phyloP scores from a whole-genome alignment of 2,113 vertebrate genomes.

The Nannobrachium achirus region DNA sequence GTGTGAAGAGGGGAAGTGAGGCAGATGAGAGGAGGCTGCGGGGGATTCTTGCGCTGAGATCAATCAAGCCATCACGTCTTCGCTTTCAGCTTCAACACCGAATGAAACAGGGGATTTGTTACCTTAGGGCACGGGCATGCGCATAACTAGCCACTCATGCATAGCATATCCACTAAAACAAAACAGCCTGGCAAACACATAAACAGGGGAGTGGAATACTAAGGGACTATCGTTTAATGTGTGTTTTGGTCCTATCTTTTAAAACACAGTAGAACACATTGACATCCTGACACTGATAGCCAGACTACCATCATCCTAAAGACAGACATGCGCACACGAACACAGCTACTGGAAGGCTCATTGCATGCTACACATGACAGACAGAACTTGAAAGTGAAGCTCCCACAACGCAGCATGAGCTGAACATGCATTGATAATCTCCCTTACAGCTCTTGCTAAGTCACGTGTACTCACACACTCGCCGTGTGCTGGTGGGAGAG shows the following conservation, averaged over 20 bases:
- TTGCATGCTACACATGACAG: not conserved
- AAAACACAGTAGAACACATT: no score
- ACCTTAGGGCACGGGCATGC: not conserved
- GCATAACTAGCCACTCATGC: not conserved
- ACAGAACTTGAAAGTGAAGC: not conserved
- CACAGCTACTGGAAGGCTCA: not conserved
- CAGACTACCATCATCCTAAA: conserved; percentile 26
- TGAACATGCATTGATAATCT: conserved; percentile 5
- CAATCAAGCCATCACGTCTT: conserved; percentile 26
- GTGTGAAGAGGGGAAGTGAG: conserved; percentile 1
- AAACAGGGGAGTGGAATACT: no score
- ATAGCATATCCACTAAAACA: not conserved
- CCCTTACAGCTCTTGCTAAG: not conserved
- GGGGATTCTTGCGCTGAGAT: conserved; percentile 6
- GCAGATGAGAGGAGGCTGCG: not conserved
- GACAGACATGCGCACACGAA: not conserved
- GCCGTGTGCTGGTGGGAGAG: not conserved
- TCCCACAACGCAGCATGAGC: not conserved
- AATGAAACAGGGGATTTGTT: conserved; percentile 20
- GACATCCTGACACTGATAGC: conserved; percentile 30
- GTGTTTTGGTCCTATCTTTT: no score
- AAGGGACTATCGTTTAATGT: no score
- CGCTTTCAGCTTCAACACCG: conserved; percentile 31
- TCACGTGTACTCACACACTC: not conserved
- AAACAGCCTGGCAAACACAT: no score